Percentiles rank a stretch among this genome's conserved stretches.
These are phyloP conservation scores for Tautogolabrus adspersus DNA, from an alignment of 2,113 vertebrate genomes.

Conservation along the genomic window DNA sequence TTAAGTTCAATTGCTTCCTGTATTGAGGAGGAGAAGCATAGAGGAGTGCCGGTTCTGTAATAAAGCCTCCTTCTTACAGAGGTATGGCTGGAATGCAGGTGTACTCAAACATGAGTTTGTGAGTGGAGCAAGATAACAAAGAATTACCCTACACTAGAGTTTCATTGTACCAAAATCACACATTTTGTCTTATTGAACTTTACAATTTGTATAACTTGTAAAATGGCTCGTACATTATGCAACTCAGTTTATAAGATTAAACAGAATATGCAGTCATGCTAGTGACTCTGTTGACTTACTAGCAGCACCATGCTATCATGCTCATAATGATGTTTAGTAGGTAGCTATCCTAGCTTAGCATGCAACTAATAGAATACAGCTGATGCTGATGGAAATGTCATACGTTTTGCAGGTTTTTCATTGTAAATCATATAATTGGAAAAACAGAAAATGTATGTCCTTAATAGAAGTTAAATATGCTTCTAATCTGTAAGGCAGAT, in stretches of 20 bases:
- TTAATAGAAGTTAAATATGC: too few relatives aligned
- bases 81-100: constrained; percentile 79
- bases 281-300: neutral
- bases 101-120: constrained; percentile 32
- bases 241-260: neutral
- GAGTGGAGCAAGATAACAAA: constrained; percentile 25
- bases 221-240: neutral
- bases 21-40: constrained; percentile 27
- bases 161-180: neutral
- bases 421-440: too few relatives aligned
- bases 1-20: constrained; percentile 73
- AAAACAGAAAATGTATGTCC: too few relatives aligned
- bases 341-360: neutral
- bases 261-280: neutral
- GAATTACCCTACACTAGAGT: neutral
- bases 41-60: constrained; percentile 40
- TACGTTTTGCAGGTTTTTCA: too few relatives aligned
- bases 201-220: neutral
- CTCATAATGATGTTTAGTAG: neutral
- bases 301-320: neutral
- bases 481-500: too few relatives aligned
- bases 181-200: neutral
- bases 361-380: neutral
- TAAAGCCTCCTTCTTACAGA: constrained; percentile 60
- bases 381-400: neutral